Evolutionary conservation across 92 coral and sea anemone genomes (phyloP), one percentile per base, ranked within the genome.

Genomic region (Epizoanthus stellaris): DNA sequence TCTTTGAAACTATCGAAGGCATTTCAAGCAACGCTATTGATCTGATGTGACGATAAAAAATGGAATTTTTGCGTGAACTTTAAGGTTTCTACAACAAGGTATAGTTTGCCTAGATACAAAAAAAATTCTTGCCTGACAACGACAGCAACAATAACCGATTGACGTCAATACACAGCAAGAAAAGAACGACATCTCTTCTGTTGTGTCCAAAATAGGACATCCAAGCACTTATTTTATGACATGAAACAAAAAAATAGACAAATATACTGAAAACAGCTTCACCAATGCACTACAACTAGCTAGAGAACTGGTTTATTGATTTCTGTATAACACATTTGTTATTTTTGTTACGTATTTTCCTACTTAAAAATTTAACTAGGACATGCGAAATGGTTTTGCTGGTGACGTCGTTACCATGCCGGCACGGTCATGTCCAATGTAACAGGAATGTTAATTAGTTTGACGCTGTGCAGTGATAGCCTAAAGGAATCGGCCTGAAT

Each of bases 101-200:
- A 3, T 40, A 63, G 71, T 77, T 63, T 36, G 72, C 60, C 6
- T 62, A 61, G 83, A n/a, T 79, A 64, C 72, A 36, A 25, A 63
- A 21, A 30, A 19, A 19, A 9, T 25, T n/a, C 12, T 63, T 63
- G 72, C 83, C 39, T 43, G 71, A 45, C 61, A 52, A 40, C 72
- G 17, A 10, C 19, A 34, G 6, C 30, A 23, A 25, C 61, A 39
- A 61, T 79, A 61, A 40, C 6, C 42, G 72, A 62, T n/a, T 79
- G 83, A 79, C 83, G 83, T 79, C 83, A 79, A 15, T 11, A 52
- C 72, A 43, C 83, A 79, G 83, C 73, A 14, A 79, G 83, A 79
- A 39, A 16, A 45, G 67, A 79, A 63, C 4, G 43, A 59, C 5
- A 59, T 15, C 67, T 61, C 40, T 38, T 76, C 52, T 59, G 52